These are phyloP conservation scores for Sweltsa coloradensis DNA, from an alignment of 1,140 invertebrate species.

Conservation along the genomic window DNA sequence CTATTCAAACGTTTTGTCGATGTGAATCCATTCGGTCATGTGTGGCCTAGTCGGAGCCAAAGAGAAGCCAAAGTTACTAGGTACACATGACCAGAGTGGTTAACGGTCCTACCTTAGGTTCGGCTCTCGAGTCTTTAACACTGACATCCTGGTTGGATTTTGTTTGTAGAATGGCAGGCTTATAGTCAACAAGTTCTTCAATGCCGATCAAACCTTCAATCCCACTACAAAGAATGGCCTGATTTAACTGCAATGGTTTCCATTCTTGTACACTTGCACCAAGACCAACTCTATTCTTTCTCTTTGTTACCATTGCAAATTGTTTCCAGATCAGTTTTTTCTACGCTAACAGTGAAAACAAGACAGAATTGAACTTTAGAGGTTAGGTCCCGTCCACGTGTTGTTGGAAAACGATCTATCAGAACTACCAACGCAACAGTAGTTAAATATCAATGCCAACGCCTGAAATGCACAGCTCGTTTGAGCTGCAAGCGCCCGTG, in stretches of 20 bases:
- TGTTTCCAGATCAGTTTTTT: too few relatives aligned
- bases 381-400: too few relatives aligned
- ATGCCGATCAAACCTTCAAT: conserved; percentile 5
- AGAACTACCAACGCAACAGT: too few relatives aligned
- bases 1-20: neutral
- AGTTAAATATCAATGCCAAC: too few relatives aligned
- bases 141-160: too few relatives aligned
- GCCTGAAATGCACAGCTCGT: too few relatives aligned
- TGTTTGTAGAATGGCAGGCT: too few relatives aligned
- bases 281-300: neutral
- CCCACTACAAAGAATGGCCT: conserved; percentile 1
- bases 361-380: too few relatives aligned
- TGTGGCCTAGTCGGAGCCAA: neutral
- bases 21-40: neutral
- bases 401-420: too few relatives aligned
- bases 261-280: too few relatives aligned
- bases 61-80: neutral
- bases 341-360: too few relatives aligned
- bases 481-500: too few relatives aligned
- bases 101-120: neutral
- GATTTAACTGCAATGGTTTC: conserved; percentile 4
- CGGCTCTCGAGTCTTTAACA: neutral
- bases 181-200: conserved; percentile 1
- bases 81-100: neutral
- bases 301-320: conserved; percentile 5